Conservation (phyloP, 2,888 invertebrate genomes). For the Petrolisthes manimaculis region DNA sequence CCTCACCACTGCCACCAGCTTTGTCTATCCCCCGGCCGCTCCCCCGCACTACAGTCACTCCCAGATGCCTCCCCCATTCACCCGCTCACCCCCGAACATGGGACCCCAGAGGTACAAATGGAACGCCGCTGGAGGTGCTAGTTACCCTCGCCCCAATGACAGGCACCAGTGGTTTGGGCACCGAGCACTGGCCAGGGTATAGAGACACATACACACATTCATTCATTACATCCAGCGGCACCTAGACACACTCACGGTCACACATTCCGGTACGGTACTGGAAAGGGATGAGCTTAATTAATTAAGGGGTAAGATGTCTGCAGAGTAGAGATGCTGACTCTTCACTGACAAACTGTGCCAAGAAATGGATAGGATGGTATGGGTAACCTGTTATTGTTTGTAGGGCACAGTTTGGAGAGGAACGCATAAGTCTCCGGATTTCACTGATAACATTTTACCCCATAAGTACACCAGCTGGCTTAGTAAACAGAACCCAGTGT, state of each 20-base stretch:
- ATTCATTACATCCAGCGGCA: slow-evolving; percentile 5
- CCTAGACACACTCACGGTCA: slow-evolving; percentile 1
- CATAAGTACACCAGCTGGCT: background rate
- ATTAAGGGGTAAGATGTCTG: background rate
- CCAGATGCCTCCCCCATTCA: slow-evolving; percentile 42
- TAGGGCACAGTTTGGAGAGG: too few relatives aligned
- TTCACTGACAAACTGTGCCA: too few relatives aligned
- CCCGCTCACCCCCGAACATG: slow-evolving; percentile 49
- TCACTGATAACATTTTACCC: too few relatives aligned
- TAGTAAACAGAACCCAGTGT: slow-evolving; percentile 42
- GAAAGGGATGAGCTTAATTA: background rate
- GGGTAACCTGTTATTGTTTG: too few relatives aligned
- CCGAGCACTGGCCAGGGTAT: slow-evolving; percentile 49
- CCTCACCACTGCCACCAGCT: slow-evolving; percentile 33
- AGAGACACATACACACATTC: background rate
- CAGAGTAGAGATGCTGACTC: too few relatives aligned
- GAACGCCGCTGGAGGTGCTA: slow-evolving; percentile 25
- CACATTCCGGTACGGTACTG: background rate
- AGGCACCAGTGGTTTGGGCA: slow-evolving; percentile 55
- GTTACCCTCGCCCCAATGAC: slow-evolving; percentile 38
- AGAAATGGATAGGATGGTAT: too few relatives aligned
- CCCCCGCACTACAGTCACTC: slow-evolving; percentile 48
- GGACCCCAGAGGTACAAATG: slow-evolving; percentile 51
- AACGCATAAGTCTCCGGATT: too few relatives aligned
- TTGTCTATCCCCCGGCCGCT: slow-evolving; percentile 44